phyloP scores from a whole-genome alignment of 2,797 vertebrate species.

The Graptemys geographica region DNA sequence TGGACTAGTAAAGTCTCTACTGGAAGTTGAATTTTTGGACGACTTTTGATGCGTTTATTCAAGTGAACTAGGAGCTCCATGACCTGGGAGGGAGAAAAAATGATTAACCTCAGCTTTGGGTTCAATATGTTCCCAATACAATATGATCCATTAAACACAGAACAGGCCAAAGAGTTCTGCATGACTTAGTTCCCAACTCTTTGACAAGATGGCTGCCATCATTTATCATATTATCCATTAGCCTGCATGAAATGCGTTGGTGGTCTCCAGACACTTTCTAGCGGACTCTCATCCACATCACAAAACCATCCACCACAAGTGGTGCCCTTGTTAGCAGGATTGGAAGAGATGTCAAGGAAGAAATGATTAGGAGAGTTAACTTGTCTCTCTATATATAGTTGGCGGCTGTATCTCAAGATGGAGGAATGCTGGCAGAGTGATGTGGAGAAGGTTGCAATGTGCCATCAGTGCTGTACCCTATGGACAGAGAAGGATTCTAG shows the following conservation, averaged over 20 bases:
- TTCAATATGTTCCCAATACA: background rate
- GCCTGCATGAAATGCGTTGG: background rate
- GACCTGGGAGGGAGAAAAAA: slow-evolving; percentile 83
- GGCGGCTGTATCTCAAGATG: background rate
- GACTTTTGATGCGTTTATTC: slow-evolving; percentile 98
- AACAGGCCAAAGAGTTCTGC: background rate
- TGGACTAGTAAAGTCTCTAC: slow-evolving; percentile 97
- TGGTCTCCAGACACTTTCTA: background rate
- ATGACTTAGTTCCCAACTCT: background rate
- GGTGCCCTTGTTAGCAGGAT: background rate
- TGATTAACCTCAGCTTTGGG: background rate
- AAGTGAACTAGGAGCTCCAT: slow-evolving; percentile 98
- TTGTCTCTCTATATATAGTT: background rate
- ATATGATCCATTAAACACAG: background rate
- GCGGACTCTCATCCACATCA: background rate
- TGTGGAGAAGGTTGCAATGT: background rate
- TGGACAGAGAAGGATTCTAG: background rate
- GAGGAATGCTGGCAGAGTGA: background rate
- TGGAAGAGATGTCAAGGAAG: background rate
- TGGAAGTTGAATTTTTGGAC: slow-evolving; percentile 97
- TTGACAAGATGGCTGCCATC: background rate
- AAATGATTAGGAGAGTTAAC: background rate
- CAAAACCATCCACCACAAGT: background rate
- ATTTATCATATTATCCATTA: background rate
- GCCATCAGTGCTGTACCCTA: background rate